Conservation (phyloP, 2,113 vertebrate genomes). For the Aspidoscelis tigris region DNA sequence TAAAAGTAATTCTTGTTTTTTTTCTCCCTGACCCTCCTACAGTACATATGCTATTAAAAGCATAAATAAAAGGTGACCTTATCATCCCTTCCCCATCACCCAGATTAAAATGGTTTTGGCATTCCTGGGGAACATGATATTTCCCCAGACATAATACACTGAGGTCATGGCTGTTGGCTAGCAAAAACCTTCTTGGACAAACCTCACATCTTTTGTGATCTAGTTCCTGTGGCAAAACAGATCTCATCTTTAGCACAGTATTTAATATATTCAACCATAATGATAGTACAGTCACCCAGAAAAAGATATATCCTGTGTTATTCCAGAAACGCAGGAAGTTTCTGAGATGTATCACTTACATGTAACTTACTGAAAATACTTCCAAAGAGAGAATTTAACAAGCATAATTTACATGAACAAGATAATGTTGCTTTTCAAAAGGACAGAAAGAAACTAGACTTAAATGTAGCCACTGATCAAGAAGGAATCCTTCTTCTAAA, state of each 20-base stretch:
- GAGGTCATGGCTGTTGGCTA: background rate
- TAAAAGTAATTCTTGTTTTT: constrained; percentile 18
- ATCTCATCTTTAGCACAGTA: background rate
- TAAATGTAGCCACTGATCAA: background rate
- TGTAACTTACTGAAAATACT: background rate
- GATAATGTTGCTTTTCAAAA: background rate
- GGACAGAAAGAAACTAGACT: background rate
- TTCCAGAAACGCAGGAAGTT: background rate
- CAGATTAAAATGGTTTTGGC: constrained; percentile 1
- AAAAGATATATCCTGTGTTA: background rate
- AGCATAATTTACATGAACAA: background rate
- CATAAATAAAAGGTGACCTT: background rate
- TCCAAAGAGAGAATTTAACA: background rate
- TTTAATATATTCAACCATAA: background rate
- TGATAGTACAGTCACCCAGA: background rate
- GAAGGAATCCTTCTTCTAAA: background rate
- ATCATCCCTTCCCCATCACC: background rate
- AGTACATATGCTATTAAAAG: constrained; percentile 1
- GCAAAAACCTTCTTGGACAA: background rate
- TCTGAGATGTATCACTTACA: background rate
- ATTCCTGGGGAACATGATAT: constrained; percentile 13
- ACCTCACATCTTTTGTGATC: background rate
- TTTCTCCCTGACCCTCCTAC: constrained; percentile 1
- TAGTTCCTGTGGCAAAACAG: background rate
- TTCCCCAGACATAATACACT: background rate